Evolutionary conservation across 1,140 invertebrate species (phyloP), one percentile per base, ranked within the genome.

Genomic region (Asbolus verrucosus): DNA sequence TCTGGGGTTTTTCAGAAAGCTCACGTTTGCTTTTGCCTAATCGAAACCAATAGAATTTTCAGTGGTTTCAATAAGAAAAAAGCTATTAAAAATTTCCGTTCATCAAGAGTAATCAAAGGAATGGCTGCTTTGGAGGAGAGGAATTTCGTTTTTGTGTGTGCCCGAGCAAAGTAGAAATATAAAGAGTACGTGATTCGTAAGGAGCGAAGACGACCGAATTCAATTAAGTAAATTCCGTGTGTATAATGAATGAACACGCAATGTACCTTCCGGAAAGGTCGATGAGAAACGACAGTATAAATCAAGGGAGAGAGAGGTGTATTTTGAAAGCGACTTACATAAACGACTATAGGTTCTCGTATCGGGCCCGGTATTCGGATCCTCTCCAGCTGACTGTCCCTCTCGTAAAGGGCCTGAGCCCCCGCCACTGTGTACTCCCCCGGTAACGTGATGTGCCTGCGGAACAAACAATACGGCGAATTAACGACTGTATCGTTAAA

Each of bases 371-470:
- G 88, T 75, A 94, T 92, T 77, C 87, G 85, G 11, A 96, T 87
- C 77, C 89, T 92, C 78, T 96, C 94, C 82, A 88, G 88, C 77
- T 95, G 92, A 31, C 90, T 89, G 67, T 92, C 88, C 67, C 93
- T 83, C 81, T 92, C 89, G 82, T 96, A 96, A 21, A 94, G 86
- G 63, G 94, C 89, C 68, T 89, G 88, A 0, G 91, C 89, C 9
- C 92, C 93, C n/a, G 91, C 92, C 15, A 93, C 90, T 73, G 89
- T 87, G 78, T 95, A 94, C 81, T 95, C 93, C 0, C 91, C 91
- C 43, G 89, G 87, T 84, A 92, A 87, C 69, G 91, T 91, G 73
- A 93, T 92, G 75, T 91, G 84, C 77, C 88, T 89, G 75, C 73
- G 81, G 78, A 61, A 59, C 33, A 65, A 62, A 65, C 33, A 43